Base-by-base conservation (phyloP, 2,888 invertebrate species). In the Spodoptera exigua region DNA sequence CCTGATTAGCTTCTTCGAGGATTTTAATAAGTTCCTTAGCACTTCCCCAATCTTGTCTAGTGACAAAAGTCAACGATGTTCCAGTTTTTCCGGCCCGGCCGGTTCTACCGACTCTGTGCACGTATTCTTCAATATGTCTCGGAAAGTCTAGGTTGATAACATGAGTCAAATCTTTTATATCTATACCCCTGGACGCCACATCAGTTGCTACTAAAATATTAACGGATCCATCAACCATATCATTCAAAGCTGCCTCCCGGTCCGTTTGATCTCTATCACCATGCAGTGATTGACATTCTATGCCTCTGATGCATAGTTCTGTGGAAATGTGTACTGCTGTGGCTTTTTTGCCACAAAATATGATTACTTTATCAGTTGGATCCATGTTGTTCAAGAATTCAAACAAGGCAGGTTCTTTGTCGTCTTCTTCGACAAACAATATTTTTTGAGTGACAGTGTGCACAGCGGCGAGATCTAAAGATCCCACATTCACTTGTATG, bases 121-220 rank as follows among this genome's bases (percentile, higher is more conserved):
- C 98, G 90, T 99, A 99, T 82, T 99, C 99, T 86, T 99, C 99
- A 79, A 99, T 98, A 80, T 98, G 98, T 13, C 97, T 95, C 0
- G 99, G 99, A 82, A 99, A 99, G 89, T 99, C 99, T 79, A 96
- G 97, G 88, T 99, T 99, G 21, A 99, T 92, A 1, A 99, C 98
- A 88, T 98, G 97, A 91, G 98, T 97, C 10, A 98, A 95, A 83
- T 98, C 97, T 80, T 97, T 96, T 52, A 98, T 98, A 85, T 99
- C 99, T 52, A 99, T 95, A 1, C 99, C 99, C 70, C 99, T 95
- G 4, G 98, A 98, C 2, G 99, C 99, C 0, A 99, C 97, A 94
- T 99, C 99, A 0, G 99, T 99, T 0, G 99, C 99, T 51, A 99
- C 96, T 18, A 99, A 94, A 72, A 99, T 97, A 64, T 95, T 95